phyloP scores from a whole-genome alignment of 2,888 invertebrate species.

The Cryptophagus acutangulus region DNA sequence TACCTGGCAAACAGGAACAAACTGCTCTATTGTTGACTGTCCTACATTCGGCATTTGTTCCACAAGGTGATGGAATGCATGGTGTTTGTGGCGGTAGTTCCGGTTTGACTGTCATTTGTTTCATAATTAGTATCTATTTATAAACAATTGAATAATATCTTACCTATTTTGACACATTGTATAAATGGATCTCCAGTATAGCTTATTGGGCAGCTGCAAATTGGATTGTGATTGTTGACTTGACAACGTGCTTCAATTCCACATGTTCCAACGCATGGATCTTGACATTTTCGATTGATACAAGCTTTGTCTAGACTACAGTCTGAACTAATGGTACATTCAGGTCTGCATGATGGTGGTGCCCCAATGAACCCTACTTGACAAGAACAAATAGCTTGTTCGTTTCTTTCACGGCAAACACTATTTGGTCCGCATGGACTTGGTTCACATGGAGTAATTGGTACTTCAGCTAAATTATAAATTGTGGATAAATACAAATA shows the following conservation, averaged over 20 bases:
- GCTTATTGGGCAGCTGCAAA: conserved; percentile 58
- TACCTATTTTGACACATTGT: conserved; percentile 51
- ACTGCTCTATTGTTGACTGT: conserved; percentile 61
- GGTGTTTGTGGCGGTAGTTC: conserved; percentile 51
- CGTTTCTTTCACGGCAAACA: conserved; percentile 53
- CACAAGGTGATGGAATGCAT: conserved; percentile 71
- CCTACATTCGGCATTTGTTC: conserved; percentile 64
- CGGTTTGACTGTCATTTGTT: conserved; percentile 28
- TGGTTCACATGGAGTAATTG: conserved; percentile 55
- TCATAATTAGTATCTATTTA: conserved; percentile 7
- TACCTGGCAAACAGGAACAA: conserved; percentile 68
- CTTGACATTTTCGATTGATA: conserved; percentile 58
- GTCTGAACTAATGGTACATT: conserved; percentile 57
- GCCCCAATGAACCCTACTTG: conserved; percentile 55
- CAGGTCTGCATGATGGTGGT: conserved; percentile 57
- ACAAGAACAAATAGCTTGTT: conserved; percentile 59
- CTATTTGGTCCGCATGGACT: conserved; percentile 60
- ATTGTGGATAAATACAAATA: no score
- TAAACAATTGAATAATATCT: conserved; percentile 13
- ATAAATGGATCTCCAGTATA: conserved; percentile 59
- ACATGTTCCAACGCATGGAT: conserved; percentile 60
- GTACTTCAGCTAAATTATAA: conserved; percentile 35
- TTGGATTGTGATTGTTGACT: conserved; percentile 59
- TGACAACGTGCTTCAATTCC: conserved; percentile 56
- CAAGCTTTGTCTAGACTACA: conserved; percentile 59